Percentiles rank a stretch among this genome's conserved stretches.
These are phyloP conservation scores for Dryomyza anilis DNA, from an alignment of 2,888 invertebrate genomes.

Conservation along the genomic window DNA sequence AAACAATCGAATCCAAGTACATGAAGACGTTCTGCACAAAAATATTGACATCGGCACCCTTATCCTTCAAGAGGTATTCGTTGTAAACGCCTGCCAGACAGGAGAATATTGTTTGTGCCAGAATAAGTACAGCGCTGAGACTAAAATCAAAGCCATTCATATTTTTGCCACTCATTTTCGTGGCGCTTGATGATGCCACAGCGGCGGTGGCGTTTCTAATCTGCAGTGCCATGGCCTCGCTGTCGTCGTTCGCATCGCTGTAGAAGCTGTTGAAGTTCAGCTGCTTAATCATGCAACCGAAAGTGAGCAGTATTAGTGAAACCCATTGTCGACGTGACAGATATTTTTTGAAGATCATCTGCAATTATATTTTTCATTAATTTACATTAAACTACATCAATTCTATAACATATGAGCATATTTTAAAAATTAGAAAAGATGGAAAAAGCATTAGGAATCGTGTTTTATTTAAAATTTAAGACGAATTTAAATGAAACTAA, in stretches of 20 bases:
- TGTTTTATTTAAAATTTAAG: no score
- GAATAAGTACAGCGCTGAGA: slow-evolving; percentile 69
- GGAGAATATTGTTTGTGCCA: slow-evolving; percentile 85
- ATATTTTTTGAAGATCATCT: slow-evolving; percentile 85
- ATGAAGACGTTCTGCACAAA: slow-evolving; percentile 94
- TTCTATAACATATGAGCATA: no score
- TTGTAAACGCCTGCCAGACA: slow-evolving; percentile 96
- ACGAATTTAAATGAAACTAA: no score
- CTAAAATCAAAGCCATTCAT: slow-evolving; percentile 63
- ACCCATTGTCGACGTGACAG: slow-evolving; percentile 85
- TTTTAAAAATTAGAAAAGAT: no score
- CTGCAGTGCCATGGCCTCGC: slow-evolving; percentile 40
- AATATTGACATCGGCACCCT: slow-evolving; percentile 83
- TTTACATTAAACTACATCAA: no score
- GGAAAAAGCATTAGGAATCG: no score
- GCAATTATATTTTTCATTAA: no score
- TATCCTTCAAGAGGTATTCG: slow-evolving; percentile 88
- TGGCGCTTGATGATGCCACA: not conserved
- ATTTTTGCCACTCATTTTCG: slow-evolving; percentile 44
- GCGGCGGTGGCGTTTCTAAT: not conserved
- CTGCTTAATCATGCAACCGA: slow-evolving; percentile 92
- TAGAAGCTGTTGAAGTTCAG: slow-evolving; percentile 63
- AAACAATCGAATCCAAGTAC: slow-evolving; percentile 93
- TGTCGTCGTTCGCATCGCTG: slow-evolving; percentile 46
- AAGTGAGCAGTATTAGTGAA: slow-evolving; percentile 81